These are phyloP conservation scores for Therioaphis trifolii DNA, from an alignment of 2,888 invertebrate species.

Conservation along the genomic window DNA sequence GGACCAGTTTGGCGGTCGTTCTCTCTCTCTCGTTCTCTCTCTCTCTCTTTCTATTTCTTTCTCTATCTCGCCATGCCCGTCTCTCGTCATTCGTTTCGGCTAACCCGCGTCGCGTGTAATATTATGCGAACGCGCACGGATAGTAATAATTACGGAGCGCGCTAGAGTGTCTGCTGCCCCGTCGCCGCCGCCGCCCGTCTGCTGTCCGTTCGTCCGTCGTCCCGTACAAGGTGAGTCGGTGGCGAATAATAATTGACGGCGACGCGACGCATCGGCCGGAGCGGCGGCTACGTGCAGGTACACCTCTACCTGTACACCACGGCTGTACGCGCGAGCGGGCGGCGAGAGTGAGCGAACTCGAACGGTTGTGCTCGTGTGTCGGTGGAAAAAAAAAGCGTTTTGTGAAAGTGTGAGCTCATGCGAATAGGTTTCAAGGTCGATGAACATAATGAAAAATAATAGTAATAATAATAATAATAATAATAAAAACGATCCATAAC, in stretches of 20 bases:
- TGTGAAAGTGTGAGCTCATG: conserved; percentile 60
- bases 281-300: background rate
- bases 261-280: conserved; percentile 35
- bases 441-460: conserved; percentile 16
- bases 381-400: conserved; percentile 41
- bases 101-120: background rate
- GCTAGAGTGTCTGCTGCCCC: background rate
- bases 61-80: background rate
- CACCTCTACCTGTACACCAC: no score
- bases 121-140: background rate
- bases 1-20: conserved; percentile 56
- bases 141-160: conserved; percentile 24
- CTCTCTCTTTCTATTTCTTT: background rate
- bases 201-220: background rate
- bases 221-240: conserved; percentile 54
- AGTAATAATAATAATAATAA: background rate
- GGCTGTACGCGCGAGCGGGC: background rate
- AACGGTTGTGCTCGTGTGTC: conserved; percentile 2
- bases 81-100: conserved; percentile 7
- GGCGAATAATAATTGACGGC: conserved; percentile 30
- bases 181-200: background rate
- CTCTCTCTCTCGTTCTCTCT: background rate
- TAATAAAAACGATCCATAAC: background rate
- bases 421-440: conserved; percentile 62
- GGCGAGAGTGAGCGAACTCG: conserved; percentile 9